These are phyloP conservation scores for Macrobrachium nipponense DNA, from an alignment of 1,140 invertebrate genomes.

Conservation along the genomic window DNA sequence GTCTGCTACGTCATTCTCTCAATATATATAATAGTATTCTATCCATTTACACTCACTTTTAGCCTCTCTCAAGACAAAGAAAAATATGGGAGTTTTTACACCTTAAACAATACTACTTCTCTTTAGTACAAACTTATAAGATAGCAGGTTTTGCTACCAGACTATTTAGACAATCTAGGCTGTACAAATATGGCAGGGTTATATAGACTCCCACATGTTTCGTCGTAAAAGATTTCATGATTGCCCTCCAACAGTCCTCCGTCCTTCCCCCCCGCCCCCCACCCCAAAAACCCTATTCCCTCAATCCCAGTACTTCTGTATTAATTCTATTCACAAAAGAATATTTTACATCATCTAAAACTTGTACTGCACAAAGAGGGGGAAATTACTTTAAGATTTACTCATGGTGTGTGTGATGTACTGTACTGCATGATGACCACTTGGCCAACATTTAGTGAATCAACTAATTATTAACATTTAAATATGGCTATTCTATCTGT, in stretches of 20 bases:
- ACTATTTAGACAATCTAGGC: conserved; percentile 34
- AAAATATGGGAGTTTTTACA: conserved; percentile 51
- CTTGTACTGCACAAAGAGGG: conserved; percentile 24
- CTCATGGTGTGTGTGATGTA: neutral
- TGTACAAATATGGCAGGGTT: conserved; percentile 61
- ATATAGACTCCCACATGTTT: conserved; percentile 51
- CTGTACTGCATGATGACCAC: conserved; percentile 35
- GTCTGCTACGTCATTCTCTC: conserved; percentile 46
- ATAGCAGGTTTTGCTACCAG: conserved; percentile 28
- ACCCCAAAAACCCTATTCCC: conserved; percentile 1
- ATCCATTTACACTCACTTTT: conserved; percentile 55
- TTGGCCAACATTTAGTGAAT: conserved; percentile 32
- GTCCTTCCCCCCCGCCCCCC: conserved; percentile 15
- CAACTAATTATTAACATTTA: conserved; percentile 48
- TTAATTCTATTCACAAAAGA: conserved; percentile 32
- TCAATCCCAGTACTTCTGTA: neutral
- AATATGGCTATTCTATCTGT: conserved; percentile 37
- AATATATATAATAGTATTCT: conserved; percentile 44
- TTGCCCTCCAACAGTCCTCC: conserved; percentile 37
- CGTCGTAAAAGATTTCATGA: conserved; percentile 33
- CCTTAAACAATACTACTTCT: conserved; percentile 50
- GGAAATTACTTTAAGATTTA: conserved; percentile 18
- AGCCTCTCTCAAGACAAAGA: conserved; percentile 55
- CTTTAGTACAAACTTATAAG: conserved; percentile 57
- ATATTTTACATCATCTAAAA: conserved; percentile 31